Evolutionary conservation across 2,113 vertebrate genomes (phyloP).

Genomic region (Pseudolaguvia tuberculata): DNA sequence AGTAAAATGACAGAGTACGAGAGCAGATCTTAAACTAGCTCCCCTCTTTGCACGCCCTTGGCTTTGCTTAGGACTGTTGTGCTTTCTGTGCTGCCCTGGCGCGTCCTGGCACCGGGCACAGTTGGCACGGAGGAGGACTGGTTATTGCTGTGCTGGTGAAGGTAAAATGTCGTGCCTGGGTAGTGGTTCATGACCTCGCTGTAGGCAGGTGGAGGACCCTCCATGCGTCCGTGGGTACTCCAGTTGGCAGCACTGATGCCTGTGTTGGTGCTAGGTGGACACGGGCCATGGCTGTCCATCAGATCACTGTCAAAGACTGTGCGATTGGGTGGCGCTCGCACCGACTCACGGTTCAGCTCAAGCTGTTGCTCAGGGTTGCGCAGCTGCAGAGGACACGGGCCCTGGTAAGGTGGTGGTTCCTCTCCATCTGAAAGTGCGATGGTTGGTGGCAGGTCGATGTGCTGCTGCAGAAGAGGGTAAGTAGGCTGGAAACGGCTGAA

Average conservation of each 20-base stretch:
- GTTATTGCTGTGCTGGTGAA: constrained; percentile 88
- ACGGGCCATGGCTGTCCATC: constrained; percentile 75
- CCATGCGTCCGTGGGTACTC: constrained; percentile 69
- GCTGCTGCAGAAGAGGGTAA: constrained; percentile 94
- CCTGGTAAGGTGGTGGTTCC: constrained; percentile 92
- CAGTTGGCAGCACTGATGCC: constrained; percentile 89
- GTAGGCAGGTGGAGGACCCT: constrained; percentile 90
- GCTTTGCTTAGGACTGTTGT: constrained; percentile 82
- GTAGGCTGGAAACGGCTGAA: constrained; percentile 98
- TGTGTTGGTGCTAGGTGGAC: constrained; percentile 92
- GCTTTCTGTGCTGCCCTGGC: constrained; percentile 73
- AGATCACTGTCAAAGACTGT: constrained; percentile 97
- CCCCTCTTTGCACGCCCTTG: constrained; percentile 78
- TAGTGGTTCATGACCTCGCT: constrained; percentile 91
- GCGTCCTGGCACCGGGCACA: constrained; percentile 38
- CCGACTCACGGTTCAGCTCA: constrained; percentile 94
- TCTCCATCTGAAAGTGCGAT: constrained; percentile 95
- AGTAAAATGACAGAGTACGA: constrained; percentile 13
- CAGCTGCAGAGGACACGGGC: constrained; percentile 89
- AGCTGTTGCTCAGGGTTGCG: constrained; percentile 95
- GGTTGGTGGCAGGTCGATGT: constrained; percentile 96
- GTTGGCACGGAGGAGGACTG: constrained; percentile 39
- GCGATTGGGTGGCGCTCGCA: constrained; percentile 91
- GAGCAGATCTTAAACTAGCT: constrained; percentile 72
- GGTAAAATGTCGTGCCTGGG: constrained; percentile 83